Conservation (phyloP, 2,888 invertebrate species). For the Spisula solida region DNA sequence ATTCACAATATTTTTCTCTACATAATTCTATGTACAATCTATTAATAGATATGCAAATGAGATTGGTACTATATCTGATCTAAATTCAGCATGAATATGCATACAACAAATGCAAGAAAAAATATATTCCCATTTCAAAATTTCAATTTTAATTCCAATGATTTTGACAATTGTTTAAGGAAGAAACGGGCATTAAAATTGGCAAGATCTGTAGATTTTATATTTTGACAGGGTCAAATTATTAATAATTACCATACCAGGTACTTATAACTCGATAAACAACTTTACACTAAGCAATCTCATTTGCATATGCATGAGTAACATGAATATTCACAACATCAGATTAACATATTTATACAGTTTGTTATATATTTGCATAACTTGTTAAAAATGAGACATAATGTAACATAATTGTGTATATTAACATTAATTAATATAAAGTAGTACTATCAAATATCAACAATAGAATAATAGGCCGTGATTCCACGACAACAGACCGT, state of each 20-base stretch:
- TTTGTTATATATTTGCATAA: slow-evolving; percentile 20
- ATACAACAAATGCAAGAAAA: background rate
- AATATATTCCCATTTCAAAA: too few species aligned
- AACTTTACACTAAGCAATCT: background rate
- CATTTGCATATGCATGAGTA: background rate
- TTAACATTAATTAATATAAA: slow-evolving; percentile 3
- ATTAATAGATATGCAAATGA: background rate
- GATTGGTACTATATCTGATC: background rate
- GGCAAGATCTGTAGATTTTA: too few species aligned
- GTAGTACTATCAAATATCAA: slow-evolving; percentile 2
- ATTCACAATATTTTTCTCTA: slow-evolving; percentile 19
- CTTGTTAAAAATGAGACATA: background rate
- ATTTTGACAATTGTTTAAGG: too few species aligned
- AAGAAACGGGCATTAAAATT: too few species aligned
- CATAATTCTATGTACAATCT: background rate
- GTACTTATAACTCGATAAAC: too few species aligned
- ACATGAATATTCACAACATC: slow-evolving; percentile 10
- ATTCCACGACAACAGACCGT: background rate
- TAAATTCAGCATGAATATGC: slow-evolving; percentile 18
- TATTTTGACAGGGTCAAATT: too few species aligned
- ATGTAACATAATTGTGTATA: background rate
- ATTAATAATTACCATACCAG: too few species aligned
- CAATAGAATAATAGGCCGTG: background rate
- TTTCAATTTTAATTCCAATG: too few species aligned
- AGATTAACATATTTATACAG: slow-evolving; percentile 3